phyloP scores from a whole-genome alignment of 2,797 vertebrate species.

The Enteromius unitaeniatus region DNA sequence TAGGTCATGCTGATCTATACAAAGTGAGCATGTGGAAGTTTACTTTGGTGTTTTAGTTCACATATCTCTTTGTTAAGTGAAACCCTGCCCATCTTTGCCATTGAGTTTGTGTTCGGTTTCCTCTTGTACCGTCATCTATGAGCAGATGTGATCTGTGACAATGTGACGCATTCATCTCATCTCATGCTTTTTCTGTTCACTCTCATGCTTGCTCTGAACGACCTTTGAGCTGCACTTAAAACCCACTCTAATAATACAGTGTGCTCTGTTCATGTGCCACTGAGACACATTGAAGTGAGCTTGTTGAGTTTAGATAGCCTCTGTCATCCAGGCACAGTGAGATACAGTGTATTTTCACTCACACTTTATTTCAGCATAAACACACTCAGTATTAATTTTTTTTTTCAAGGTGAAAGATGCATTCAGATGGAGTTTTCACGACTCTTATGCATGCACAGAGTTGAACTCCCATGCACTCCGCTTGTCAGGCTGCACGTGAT shows the following conservation, averaged over 20 bases:
- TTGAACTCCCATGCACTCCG: background rate
- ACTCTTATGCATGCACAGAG: background rate
- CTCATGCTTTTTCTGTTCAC: constrained; percentile 10
- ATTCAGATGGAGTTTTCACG: constrained; percentile 12
- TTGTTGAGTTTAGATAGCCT: constrained; percentile 12
- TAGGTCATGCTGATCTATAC: background rate
- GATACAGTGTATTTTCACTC: background rate
- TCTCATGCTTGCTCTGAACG: constrained; percentile 26
- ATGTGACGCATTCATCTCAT: constrained; percentile 9
- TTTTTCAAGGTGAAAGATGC: constrained; percentile 4
- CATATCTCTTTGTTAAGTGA: background rate
- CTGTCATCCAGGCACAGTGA: background rate
- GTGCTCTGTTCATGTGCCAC: constrained; percentile 5
- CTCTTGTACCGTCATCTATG: background rate
- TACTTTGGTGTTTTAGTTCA: constrained; percentile 1
- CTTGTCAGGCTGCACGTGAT: background rate
- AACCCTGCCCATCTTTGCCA: background rate
- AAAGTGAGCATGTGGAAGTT: constrained; percentile 3
- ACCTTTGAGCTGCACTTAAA: constrained; percentile 52
- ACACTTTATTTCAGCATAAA: background rate
- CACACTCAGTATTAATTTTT: background rate
- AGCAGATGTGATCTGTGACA: background rate
- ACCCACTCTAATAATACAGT: constrained; percentile 44
- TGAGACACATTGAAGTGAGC: background rate
- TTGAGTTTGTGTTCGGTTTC: constrained; percentile 22